Evolutionary conservation across 2,113 vertebrate species (phyloP), one percentile per base, ranked within the genome.

Genomic region (Morone chrysops): DNA sequence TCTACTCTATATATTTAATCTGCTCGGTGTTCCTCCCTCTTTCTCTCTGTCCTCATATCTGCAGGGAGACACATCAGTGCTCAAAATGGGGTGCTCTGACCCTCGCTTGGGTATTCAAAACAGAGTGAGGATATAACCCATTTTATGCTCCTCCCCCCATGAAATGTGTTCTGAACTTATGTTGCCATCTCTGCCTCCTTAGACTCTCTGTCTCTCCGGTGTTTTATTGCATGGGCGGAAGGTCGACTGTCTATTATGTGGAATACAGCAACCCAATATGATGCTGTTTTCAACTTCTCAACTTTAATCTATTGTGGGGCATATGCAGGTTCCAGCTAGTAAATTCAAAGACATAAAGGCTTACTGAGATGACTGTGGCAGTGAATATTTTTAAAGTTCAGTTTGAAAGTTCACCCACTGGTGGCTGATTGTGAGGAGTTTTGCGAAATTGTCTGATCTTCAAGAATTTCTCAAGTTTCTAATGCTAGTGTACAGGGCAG

Each of bases 41-140:
- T 53, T 56, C 51, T 51, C 59, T 45, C n/a, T 56, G 5, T 63
- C 38, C 69, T 45, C 22, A 40, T 67, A 70, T 61, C 54, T 84
- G 66, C 65, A 48, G 31, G 17, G 54, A 57, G 68, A 67, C 18
- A 36, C 2, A 8, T 74, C 16, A 65, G 31, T 40, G 2, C 36
- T 83, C 31, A 69, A 72, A 87, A 80, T 72, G 36, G 60, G 48
- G 10, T 47, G 72, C 50, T 45, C 45, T 75, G 73, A 83, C 74
- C 66, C 47, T 12, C 6, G n/a, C 48, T 57, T 41, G 47, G 16
- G 36, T 76, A 67, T 84, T 86, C 60, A 80, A 81, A 86, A 84
- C 20, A 72, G 11, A 78, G 47, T n/a, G 22, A 68, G 31, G 50
- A 75, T 50, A 67, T 80, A 22, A 16, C n/a, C 57, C 22, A 53